Evolutionary conservation across 2,888 invertebrate genomes (phyloP).

Genomic region (Drosophila niveifrons): DNA sequence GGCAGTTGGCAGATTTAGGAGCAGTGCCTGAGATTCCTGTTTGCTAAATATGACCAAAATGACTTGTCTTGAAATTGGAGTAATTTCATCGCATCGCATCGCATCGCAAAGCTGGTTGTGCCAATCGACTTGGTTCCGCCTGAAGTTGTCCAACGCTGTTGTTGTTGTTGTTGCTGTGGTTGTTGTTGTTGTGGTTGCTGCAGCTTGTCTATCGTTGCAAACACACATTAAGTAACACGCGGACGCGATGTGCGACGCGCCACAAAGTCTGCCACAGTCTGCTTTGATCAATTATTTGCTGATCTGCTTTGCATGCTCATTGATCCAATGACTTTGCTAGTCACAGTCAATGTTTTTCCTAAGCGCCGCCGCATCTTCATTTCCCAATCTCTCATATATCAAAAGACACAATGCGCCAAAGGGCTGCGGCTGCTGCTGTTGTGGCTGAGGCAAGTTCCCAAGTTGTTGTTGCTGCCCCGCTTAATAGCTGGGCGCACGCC

Average conservation of each 20-base stretch:
- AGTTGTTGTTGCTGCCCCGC: slow-evolving; percentile 24
- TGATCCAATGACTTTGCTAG: slow-evolving; percentile 11
- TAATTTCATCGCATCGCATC: slow-evolving; percentile 72
- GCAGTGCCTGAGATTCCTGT: slow-evolving; percentile 64
- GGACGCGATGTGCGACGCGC: slow-evolving; percentile 65
- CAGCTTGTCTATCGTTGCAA: slow-evolving; percentile 51
- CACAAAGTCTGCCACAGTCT: slow-evolving; percentile 67
- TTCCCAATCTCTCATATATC: slow-evolving; percentile 14
- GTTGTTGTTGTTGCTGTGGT: background rate
- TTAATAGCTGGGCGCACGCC: slow-evolving; percentile 65
- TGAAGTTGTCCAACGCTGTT: slow-evolving; percentile 54
- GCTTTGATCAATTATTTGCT: slow-evolving; percentile 55
- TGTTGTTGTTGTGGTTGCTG: slow-evolving; percentile 2
- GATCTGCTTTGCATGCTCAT: slow-evolving; percentile 54
- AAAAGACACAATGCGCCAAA: slow-evolving; percentile 34
- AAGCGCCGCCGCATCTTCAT: slow-evolving; percentile 3
- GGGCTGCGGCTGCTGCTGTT: slow-evolving; percentile 1
- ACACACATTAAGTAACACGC: slow-evolving; percentile 73
- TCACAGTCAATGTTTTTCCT: slow-evolving; percentile 3
- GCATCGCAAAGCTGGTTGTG: slow-evolving; percentile 10
- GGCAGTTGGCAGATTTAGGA: slow-evolving; percentile 52
- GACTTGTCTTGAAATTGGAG: slow-evolving; percentile 81
- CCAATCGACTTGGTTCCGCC: slow-evolving; percentile 62
- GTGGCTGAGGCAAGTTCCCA: slow-evolving; percentile 28
- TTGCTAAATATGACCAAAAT: slow-evolving; percentile 82